These are phyloP conservation scores for Eulacestoma nigropectus DNA, from an alignment of 2,113 vertebrate genomes.

Conservation along the genomic window DNA sequence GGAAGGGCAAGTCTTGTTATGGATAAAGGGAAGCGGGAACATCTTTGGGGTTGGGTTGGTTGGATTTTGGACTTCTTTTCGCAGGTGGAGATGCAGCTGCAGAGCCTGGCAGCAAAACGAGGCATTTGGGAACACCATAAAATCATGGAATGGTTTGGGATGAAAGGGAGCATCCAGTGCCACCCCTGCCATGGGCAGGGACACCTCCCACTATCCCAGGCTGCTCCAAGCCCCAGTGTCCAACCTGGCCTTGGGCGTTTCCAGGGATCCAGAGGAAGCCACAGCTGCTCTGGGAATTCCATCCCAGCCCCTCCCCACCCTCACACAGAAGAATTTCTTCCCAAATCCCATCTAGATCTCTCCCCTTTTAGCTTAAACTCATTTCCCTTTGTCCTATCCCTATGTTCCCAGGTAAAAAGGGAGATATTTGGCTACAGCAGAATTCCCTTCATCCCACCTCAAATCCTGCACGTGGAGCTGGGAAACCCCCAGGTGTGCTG, in stretches of 20 bases:
- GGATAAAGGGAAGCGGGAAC: neutral
- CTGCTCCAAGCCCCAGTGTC: neutral
- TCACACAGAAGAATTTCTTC: rapidly evolving
- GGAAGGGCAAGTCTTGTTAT: neutral
- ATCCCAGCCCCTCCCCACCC: neutral
- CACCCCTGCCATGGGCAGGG: neutral
- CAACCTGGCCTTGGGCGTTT: neutral
- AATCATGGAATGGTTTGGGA: neutral
- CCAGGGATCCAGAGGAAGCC: neutral
- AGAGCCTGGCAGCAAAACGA: neutral
- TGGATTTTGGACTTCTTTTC: neutral
- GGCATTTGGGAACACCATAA: neutral
- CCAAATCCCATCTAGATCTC: neutral
- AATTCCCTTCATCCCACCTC: neutral
- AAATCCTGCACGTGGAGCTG: neutral
- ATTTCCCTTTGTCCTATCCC: too few species aligned
- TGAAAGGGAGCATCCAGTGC: rapidly evolving
- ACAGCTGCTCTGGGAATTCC: neutral
- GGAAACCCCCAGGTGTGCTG: neutral
- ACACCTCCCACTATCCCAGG: neutral
- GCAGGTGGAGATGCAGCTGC: neutral
- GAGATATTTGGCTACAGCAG: too few species aligned
- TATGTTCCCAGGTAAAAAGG: neutral
- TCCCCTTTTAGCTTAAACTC: neutral
- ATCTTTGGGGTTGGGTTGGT: neutral